Evolutionary conservation across 2,797 vertebrate species (phyloP), one percentile per base, ranked within the genome.

Genomic region (Melanotaenia trifasciata): DNA sequence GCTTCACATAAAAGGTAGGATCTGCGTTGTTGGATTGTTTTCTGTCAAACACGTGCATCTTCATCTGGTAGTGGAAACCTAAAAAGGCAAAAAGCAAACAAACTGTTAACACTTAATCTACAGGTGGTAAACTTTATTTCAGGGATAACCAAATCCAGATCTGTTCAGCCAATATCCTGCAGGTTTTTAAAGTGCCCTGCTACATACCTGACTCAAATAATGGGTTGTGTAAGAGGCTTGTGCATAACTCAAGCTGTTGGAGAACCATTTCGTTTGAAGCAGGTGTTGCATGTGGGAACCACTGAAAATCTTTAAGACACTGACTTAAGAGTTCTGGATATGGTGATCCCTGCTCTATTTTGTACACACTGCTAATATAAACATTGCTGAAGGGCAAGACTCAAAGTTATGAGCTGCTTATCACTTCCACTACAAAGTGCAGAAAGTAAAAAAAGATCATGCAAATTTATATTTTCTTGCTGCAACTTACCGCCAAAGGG

Each of bases 1-100:
- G 90, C 69, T 95, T 95, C 32, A 99, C 87, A 0, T 94, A 88
- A 73, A 99, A 97, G 1, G 90, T 93, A 16, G 97, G 96, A 69
- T 98, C 95, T 0, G 93, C 92, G 9, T 94, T 80, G 62, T 94
- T 92, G 0, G 81, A 30, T 18, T 77, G 80, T 47, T 96, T 94
- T 32, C 95, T 95, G 93, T 96, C 95, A 88, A 99, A 99, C 72
- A 99, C 93, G 0, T 99, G 97, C 94, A 99, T 97, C 93, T 99
- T 99, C 96, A 99, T 95, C 93, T 99, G 98, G 76, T 98, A 99
- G 69, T 99, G 98, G 88, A 95, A 98, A 51, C 98, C 98, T 96
- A 67, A 11, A 67, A 40, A 40, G 16, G 59, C 24, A 11, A 69
- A 63, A 50, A 45, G 18, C 64, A 35, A 77, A 36, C 14, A 1